These are phyloP conservation scores for Elanus axillaris DNA, from an alignment of 2,113 vertebrate species.

Conservation along the genomic window DNA sequence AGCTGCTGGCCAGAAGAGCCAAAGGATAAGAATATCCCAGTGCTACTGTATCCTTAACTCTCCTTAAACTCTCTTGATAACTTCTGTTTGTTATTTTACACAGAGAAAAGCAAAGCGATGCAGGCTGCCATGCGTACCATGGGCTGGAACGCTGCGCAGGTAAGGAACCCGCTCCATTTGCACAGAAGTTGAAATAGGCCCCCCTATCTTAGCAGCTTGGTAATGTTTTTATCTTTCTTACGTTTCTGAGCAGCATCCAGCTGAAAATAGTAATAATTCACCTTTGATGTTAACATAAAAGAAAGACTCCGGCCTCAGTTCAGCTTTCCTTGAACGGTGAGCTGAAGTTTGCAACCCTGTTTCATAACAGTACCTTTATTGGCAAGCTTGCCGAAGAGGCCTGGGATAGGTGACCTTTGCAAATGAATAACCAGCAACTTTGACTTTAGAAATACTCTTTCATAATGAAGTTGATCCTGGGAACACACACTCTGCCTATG, in stretches of 20 bases:
- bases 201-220: not conserved
- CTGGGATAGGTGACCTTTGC: constrained; percentile 16
- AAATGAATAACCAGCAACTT: constrained; percentile 43
- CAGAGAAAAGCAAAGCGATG: not conserved
- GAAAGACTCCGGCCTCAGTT: not conserved
- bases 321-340: not conserved
- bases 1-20: not conserved
- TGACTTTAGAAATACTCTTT: constrained; percentile 18
- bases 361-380: not conserved
- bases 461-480: not conserved
- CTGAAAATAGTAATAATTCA: not conserved
- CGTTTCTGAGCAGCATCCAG: not conserved
- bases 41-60: not conserved
- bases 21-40: not conserved
- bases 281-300: not conserved
- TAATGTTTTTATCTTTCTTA: not conserved
- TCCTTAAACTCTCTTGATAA: not conserved
- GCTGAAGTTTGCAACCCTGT: not conserved
- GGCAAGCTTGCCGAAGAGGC: not conserved
- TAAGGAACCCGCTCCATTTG: accelerated
- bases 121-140: accelerated
- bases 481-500: not conserved
- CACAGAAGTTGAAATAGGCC: not conserved
- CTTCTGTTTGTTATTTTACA: not conserved
- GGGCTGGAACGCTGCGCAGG: accelerated